Conservation (phyloP, 2,797 vertebrate genomes). For the Arrhamphus sclerolepis region DNA sequence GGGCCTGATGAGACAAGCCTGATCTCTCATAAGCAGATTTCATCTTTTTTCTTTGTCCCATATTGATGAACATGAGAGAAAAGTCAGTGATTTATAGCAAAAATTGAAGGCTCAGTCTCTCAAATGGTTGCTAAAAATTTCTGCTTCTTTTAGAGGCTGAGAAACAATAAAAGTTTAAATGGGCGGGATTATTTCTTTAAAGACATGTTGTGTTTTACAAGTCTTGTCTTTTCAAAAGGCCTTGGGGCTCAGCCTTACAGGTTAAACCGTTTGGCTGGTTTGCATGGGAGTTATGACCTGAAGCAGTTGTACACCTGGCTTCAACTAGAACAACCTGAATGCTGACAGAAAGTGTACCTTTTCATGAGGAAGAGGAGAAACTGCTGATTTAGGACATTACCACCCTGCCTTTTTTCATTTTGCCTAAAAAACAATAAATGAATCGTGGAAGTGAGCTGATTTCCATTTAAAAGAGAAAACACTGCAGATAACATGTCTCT, state of each 20-base stretch:
- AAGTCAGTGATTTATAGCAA: too few species aligned
- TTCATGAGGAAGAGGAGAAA: conserved; percentile 1
- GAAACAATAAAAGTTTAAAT: too few species aligned
- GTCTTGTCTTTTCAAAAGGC: background rate
- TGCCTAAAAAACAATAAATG: conserved; percentile 6
- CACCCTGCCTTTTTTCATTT: conserved; percentile 18
- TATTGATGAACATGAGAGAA: too few species aligned
- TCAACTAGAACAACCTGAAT: conserved; percentile 3
- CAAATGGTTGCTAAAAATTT: too few species aligned
- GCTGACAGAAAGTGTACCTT: background rate
- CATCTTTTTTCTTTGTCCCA: too few species aligned
- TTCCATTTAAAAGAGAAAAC: conserved; percentile 33
- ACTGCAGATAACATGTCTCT: conserved; percentile 9
- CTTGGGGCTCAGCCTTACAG: background rate
- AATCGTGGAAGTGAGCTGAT: conserved; percentile 27
- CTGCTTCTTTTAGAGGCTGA: too few species aligned
- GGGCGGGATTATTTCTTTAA: too few species aligned
- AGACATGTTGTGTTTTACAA: too few species aligned
- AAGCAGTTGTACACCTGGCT: conserved; percentile 4
- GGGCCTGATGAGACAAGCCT: too few species aligned
- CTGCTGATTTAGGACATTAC: conserved; percentile 20
- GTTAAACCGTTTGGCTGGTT: background rate
- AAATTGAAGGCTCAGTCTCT: too few species aligned
- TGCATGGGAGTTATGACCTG: background rate
- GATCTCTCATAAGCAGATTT: too few species aligned